Conservation (phyloP, 2,113 vertebrate genomes). For the Bagarius yarrelli region DNA sequence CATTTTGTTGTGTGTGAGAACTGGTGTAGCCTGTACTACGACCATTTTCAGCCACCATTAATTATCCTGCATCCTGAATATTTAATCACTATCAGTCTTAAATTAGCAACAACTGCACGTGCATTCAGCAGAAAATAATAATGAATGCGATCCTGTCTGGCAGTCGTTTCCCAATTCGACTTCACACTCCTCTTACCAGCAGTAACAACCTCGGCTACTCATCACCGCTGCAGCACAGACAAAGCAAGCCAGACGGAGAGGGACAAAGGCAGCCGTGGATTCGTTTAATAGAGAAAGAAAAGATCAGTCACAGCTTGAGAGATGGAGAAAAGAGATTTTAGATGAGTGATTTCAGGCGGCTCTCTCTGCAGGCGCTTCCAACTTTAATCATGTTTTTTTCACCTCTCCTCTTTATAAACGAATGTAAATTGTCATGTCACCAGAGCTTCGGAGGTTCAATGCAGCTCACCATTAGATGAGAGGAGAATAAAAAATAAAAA, state of each 20-base stretch:
- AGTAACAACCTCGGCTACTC: constrained; percentile 37
- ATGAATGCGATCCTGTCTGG: constrained; percentile 40
- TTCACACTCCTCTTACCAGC: constrained; percentile 29
- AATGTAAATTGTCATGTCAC: constrained; percentile 46
- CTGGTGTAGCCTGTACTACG: constrained; percentile 23
- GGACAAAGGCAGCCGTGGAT: constrained; percentile 19
- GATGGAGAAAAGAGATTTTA: constrained; percentile 11
- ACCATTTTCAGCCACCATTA: constrained; percentile 33
- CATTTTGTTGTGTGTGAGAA: background rate
- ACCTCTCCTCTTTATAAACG: constrained; percentile 43
- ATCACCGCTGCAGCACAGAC: constrained; percentile 16
- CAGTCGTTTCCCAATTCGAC: constrained; percentile 25
- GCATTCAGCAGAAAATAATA: constrained; percentile 43
- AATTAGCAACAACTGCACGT: constrained; percentile 50
- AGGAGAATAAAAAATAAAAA: constrained; percentile 28
- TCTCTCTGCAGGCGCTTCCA: constrained; percentile 11
- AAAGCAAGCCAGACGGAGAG: constrained; percentile 15
- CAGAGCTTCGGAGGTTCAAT: constrained; percentile 38
- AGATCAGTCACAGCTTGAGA: constrained; percentile 30
- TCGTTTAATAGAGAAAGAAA: constrained; percentile 25
- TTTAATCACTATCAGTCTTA: constrained; percentile 48
- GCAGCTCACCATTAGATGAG: constrained; percentile 34
- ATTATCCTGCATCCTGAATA: constrained; percentile 47
- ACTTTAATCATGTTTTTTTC: constrained; percentile 39
- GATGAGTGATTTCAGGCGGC: constrained; percentile 18